phyloP scores from a whole-genome alignment of 2,113 vertebrate genomes.

The Noctilio leporinus region DNA sequence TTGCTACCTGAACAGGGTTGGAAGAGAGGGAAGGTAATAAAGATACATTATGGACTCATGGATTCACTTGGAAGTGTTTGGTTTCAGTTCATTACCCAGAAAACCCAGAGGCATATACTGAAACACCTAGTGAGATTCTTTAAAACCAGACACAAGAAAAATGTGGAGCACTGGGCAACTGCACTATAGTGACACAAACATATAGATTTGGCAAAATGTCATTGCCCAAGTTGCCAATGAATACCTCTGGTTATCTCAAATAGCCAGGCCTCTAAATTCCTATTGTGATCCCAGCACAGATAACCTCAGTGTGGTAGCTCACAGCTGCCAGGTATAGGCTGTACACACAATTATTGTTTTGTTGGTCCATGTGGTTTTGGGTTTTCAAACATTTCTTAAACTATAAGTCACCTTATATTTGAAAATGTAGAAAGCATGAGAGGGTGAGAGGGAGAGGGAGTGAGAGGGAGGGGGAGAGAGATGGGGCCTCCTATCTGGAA shows the following conservation, averaged over 20 bases:
- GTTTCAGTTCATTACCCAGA: not conserved
- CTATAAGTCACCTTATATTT: not conserved
- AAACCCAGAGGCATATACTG: not conserved
- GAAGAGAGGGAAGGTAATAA: not conserved
- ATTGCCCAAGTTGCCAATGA: not conserved
- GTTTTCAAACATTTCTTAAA: not conserved
- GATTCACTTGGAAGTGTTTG: not conserved
- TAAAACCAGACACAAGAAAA: not conserved
- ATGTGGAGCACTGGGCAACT: not conserved
- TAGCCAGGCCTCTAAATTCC: not conserved
- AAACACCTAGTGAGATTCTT: constrained; percentile 17
- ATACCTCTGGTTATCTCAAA: constrained; percentile 13
- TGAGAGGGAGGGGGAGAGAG: not conserved
- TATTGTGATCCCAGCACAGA: not conserved
- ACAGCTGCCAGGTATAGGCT: not conserved
- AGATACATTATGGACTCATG: not conserved
- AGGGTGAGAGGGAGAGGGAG: not conserved
- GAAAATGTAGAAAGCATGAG: not conserved
- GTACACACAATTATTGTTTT: not conserved
- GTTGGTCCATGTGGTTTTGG: not conserved
- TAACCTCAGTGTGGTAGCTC: not conserved
- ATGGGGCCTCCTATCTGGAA: not conserved
- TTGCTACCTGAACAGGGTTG: not conserved
- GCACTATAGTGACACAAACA: not conserved
- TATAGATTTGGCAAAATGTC: not conserved